A percentile compares a stretch with the other conserved stretches of the same genome.
These are phyloP conservation scores for Drosophila littoralis DNA, from an alignment of 1,140 invertebrate genomes.

Conservation along the genomic window DNA sequence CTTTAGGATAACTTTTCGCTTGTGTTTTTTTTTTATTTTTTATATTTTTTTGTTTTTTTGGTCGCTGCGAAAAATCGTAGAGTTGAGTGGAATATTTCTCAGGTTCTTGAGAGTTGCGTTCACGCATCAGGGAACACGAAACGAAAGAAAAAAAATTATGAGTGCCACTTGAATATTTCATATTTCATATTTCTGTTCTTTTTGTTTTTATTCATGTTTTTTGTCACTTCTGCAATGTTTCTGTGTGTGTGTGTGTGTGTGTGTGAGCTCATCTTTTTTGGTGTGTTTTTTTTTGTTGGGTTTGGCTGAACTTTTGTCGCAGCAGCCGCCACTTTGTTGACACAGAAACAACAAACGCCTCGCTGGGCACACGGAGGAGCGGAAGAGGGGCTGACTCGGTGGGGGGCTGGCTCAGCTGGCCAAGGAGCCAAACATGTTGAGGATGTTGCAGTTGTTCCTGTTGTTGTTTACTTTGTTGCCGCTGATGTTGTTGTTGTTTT, in stretches of 20 bases:
- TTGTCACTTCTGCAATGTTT: slow-evolving; percentile 62
- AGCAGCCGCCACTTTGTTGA: slow-evolving; percentile 53
- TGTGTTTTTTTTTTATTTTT: neutral
- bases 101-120: slow-evolving; percentile 55
- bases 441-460: slow-evolving; percentile 48
- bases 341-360: slow-evolving; percentile 68
- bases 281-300: slow-evolving; percentile 20
- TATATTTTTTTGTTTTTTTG: neutral
- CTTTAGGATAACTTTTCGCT: slow-evolving; percentile 1
- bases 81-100: slow-evolving; percentile 21
- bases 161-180: slow-evolving; percentile 67
- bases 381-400: neutral
- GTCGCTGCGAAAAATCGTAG: slow-evolving; percentile 1
- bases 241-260: slow-evolving; percentile 28
- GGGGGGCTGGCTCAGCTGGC: slow-evolving; percentile 32
- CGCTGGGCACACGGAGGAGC: slow-evolving; percentile 33
- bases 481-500: slow-evolving; percentile 41
- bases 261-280: slow-evolving; percentile 37
- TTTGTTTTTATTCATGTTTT: slow-evolving; percentile 44
- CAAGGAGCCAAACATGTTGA: slow-evolving; percentile 24
- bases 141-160: slow-evolving; percentile 54
- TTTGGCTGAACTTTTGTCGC: slow-evolving; percentile 37
- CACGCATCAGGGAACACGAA: slow-evolving; percentile 42
- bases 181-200: slow-evolving; percentile 25
- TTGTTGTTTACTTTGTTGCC: slow-evolving; percentile 39